These are phyloP conservation scores for Dryobotodes eremita DNA, from an alignment of 2,888 invertebrate genomes.

Conservation along the genomic window DNA sequence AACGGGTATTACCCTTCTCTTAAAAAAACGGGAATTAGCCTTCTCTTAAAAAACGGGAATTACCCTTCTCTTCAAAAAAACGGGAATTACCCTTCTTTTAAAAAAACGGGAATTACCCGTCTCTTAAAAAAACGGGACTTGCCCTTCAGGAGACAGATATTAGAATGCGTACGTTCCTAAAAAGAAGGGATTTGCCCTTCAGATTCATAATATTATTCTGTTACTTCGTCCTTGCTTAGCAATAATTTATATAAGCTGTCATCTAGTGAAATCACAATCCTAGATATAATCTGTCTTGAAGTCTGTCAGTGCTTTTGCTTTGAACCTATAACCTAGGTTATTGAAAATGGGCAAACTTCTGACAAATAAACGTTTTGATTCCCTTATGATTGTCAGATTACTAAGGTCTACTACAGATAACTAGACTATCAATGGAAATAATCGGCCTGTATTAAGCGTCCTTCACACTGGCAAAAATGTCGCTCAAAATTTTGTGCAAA, in stretches of 20 bases:
- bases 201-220: background rate
- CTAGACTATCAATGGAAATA: background rate
- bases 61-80: too few relatives aligned
- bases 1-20: too few relatives aligned
- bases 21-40: too few relatives aligned
- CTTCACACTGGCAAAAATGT: too few relatives aligned
- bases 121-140: too few relatives aligned
- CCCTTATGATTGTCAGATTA: background rate
- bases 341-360: slow-evolving; percentile 21
- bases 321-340: slow-evolving; percentile 10
- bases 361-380: slow-evolving; percentile 28
- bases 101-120: too few relatives aligned
- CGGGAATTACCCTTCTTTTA: too few relatives aligned
- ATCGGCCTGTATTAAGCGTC: background rate
- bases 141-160: too few relatives aligned
- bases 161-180: too few relatives aligned
- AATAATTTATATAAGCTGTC: slow-evolving; percentile 27
- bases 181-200: background rate
- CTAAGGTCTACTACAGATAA: background rate
- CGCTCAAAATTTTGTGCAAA: too few relatives aligned
- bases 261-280: slow-evolving; percentile 8
- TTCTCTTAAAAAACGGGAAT: background rate
- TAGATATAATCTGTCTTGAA: slow-evolving; percentile 33
- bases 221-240: background rate
- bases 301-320: slow-evolving; percentile 23